A percentile compares a stretch with the other conserved stretches of the same genome.
Conservation (phyloP, 2,797 vertebrate genomes). For the Erethizon dorsatum region DNA sequence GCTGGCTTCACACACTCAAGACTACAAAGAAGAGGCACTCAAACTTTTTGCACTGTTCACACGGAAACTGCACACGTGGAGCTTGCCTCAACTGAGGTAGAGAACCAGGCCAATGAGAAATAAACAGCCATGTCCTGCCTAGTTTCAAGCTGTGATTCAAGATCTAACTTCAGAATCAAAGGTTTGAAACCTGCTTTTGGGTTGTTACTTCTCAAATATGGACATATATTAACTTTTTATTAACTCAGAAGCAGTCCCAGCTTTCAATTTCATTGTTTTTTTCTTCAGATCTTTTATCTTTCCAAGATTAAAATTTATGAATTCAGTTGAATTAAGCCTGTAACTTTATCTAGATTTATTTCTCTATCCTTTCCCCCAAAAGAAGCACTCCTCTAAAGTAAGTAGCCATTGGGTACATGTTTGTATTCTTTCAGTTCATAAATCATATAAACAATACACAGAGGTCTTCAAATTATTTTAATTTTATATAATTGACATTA, state of each 20-base stretch:
- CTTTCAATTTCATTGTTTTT: background rate
- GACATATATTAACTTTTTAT: constrained; percentile 47
- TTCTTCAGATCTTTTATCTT: background rate
- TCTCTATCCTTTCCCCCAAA: background rate
- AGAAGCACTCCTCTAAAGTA: background rate
- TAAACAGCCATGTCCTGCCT: background rate
- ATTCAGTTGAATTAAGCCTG: background rate
- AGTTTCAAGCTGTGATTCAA: background rate
- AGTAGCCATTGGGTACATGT: background rate
- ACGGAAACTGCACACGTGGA: background rate
- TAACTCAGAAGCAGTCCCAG: constrained; percentile 7
- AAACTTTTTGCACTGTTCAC: background rate
- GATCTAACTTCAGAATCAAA: constrained; percentile 39
- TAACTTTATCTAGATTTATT: constrained; percentile 19
- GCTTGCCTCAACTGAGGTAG: background rate
- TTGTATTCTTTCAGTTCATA: background rate
- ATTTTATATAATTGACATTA: background rate
- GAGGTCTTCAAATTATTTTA: background rate
- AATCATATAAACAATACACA: background rate
- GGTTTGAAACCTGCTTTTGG: constrained; percentile 31
- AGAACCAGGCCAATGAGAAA: background rate
- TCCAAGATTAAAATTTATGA: constrained; percentile 8
- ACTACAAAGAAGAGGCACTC: background rate
- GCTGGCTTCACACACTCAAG: background rate
- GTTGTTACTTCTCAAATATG: background rate